Evolutionary conservation across 2,888 invertebrate genomes (phyloP).

Genomic region (Acronicta alni): DNA sequence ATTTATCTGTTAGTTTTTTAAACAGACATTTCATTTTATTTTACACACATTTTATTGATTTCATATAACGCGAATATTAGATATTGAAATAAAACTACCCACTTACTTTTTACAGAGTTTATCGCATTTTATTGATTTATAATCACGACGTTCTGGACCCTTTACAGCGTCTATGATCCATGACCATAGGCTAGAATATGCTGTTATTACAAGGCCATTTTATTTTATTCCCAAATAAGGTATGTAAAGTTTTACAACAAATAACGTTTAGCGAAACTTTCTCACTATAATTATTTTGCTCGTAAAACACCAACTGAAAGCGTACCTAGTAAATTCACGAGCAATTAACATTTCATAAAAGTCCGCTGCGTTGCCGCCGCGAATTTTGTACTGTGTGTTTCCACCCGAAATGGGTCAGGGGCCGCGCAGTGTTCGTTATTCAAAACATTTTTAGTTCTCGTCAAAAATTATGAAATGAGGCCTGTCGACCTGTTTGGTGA

Average conservation of each 20-base stretch:
- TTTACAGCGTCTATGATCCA: no score
- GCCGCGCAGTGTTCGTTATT: conserved; percentile 57
- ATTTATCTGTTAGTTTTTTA: no score
- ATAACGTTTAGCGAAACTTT: conserved; percentile 31
- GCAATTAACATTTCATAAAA: conserved; percentile 52
- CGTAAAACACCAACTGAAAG: conserved; percentile 15
- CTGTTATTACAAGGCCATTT: background rate
- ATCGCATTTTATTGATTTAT: no score
- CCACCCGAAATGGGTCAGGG: conserved; percentile 60
- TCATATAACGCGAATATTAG: no score
- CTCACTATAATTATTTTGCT: conserved; percentile 20
- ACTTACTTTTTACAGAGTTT: no score
- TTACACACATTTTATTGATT: no score
- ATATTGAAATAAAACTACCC: no score
- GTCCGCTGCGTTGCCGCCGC: conserved; percentile 20
- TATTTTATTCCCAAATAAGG: conserved; percentile 5
- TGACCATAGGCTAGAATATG: no score
- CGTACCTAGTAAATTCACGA: conserved; percentile 22
- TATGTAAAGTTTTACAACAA: conserved; percentile 15
- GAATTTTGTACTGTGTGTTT: conserved; percentile 52
- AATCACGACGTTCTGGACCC: no score
- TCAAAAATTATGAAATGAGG: conserved; percentile 65
- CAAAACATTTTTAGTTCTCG: conserved; percentile 66
- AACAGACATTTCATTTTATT: background rate
- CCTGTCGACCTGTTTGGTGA: conserved; percentile 39